Conservation (phyloP, 2,888 invertebrate genomes). For the Tethea ocularis region DNA sequence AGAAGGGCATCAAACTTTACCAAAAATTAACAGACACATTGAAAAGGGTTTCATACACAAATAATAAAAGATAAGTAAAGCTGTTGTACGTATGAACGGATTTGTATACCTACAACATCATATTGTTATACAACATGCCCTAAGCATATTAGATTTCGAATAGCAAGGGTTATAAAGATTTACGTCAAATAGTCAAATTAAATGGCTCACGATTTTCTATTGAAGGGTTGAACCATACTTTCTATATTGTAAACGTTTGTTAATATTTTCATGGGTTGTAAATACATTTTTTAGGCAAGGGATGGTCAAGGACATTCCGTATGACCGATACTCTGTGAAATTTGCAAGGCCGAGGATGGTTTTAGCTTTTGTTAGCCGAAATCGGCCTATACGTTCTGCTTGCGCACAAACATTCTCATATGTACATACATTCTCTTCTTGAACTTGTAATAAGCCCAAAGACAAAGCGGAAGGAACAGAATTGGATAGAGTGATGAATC, state of each 20-base stretch:
- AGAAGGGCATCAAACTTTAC: slow-evolving; percentile 45
- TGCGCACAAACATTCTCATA: slow-evolving; percentile 40
- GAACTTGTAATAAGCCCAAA: slow-evolving; percentile 56
- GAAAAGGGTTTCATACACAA: slow-evolving; percentile 41
- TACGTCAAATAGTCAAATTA: too few relatives aligned
- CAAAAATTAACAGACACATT: slow-evolving; percentile 25
- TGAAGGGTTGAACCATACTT: too few relatives aligned
- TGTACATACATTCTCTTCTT: slow-evolving; percentile 33
- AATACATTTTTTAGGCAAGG: not conserved
- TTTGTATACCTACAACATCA: too few relatives aligned
- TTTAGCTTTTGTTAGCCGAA: slow-evolving; percentile 40
- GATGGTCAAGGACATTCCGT: slow-evolving; percentile 20
- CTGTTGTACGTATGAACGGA: not conserved
- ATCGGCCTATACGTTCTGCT: slow-evolving; percentile 43
- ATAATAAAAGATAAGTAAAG: slow-evolving; percentile 20
- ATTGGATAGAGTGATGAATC: slow-evolving; percentile 60
- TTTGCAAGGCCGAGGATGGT: slow-evolving; percentile 33
- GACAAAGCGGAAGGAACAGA: slow-evolving; percentile 48
- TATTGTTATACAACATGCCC: too few relatives aligned
- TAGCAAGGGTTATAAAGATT: too few relatives aligned
- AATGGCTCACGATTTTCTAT: too few relatives aligned
- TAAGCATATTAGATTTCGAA: too few relatives aligned
- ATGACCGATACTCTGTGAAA: slow-evolving; percentile 36
- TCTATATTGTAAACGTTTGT: not conserved
- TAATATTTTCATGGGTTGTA: not conserved